Evolutionary conservation across 2,113 vertebrate species (phyloP).

Genomic region (Tragelaphus imberbis): DNA sequence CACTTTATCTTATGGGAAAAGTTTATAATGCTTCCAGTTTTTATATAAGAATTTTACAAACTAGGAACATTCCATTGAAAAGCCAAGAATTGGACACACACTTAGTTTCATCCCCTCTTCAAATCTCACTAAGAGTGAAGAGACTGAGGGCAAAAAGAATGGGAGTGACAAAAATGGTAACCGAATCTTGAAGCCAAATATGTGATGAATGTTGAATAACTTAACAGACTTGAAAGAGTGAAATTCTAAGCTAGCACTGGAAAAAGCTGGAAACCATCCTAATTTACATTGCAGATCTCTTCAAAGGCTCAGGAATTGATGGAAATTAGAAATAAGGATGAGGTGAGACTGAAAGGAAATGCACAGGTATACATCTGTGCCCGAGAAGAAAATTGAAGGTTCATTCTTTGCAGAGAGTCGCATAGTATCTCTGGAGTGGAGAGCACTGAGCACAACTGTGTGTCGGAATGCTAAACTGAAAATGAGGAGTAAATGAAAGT

Average conservation of each 20-base stretch:
- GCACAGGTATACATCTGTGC: background rate
- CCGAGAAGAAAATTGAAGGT: background rate
- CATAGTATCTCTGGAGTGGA: background rate
- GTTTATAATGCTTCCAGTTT: slow-evolving; percentile 1
- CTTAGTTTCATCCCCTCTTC: background rate
- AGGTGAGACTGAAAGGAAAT: background rate
- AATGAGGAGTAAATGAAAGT: background rate
- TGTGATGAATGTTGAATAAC: background rate
- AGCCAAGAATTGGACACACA: background rate
- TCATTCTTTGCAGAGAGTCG: background rate
- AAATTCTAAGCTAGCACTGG: background rate
- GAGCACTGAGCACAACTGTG: background rate
- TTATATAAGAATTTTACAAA: background rate
- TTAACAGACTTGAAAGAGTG: background rate
- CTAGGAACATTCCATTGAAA: background rate
- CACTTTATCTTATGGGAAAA: background rate
- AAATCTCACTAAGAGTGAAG: background rate
- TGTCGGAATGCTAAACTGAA: background rate
- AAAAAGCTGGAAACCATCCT: background rate
- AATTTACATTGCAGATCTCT: background rate
- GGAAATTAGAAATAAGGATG: background rate
- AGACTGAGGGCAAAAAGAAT: background rate
- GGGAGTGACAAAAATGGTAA: background rate
- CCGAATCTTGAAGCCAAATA: background rate
- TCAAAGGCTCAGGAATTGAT: background rate